Base-by-base conservation (phyloP, 2,113 vertebrate genomes). In the Apteryx owenii region DNA sequence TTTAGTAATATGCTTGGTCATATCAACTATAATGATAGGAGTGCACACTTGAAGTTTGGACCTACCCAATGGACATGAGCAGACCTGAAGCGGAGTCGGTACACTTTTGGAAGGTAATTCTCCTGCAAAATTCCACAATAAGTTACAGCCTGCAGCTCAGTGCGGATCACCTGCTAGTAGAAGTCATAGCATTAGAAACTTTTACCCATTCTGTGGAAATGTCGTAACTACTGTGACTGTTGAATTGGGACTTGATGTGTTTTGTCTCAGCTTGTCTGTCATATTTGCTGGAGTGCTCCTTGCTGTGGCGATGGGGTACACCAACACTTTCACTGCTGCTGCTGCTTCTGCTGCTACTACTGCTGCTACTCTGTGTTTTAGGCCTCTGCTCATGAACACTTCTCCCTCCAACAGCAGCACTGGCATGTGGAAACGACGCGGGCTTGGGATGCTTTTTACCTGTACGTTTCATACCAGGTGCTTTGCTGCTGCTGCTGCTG, bases 51-150 rank as follows among this genome's bases (percentile, higher is more conserved):
- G 60, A 66, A 64, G 58, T 38, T 48, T 40, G 13, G 29, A 95
- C 97, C 56, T 96, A 97, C 97, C 94, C 28, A 18, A 51, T 85
- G 86, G 31, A 54, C 0, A 7, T 69, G 93, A 80, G 90, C 73
- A 58, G 97, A 46, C 12, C 2, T 96, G 94, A 97, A 98, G 60
- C 0, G 95, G 38, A 97, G 79, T 14, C 5, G 94, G 53, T 95
- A 93, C 14, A 97, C 68, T 87, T 97, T 94, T 14, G 93, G 90
- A 75, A 95, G 88, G 28, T 38, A 70, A 61, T 71, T 53, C 46
- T 79, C 77, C 98, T 98, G 85, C 10, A 89, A 95, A 93, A 94
- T 94, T 78, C 23, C 68, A 70, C 71, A 75, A 88, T 28, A 80
- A 40, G 22, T 42, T 48, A 38, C 84, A 90, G 88, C 36, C 29